Conservation (phyloP, 35 echinoderm and acorn worm species). For the Ptychodera flava region DNA sequence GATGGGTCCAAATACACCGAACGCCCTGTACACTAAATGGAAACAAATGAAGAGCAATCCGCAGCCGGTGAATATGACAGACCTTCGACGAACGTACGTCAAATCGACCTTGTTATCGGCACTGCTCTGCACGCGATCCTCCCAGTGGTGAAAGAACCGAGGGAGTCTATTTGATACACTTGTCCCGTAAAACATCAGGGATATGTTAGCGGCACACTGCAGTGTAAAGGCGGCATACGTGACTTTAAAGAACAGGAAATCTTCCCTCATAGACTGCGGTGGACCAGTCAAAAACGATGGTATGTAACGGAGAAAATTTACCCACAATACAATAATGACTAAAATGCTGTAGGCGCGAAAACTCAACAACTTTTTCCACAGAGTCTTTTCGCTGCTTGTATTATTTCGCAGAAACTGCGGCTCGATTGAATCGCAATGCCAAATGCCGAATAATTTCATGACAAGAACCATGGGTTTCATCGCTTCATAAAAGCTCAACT, state of each 20-base stretch:
- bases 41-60: constrained; percentile 21
- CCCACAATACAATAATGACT: constrained; percentile 52
- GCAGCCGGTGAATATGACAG: constrained; percentile 14
- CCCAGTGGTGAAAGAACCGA: constrained; percentile 51
- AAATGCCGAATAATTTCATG: constrained; percentile 59
- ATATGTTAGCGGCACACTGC: constrained; percentile 64
- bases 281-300: constrained; percentile 59
- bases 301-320: constrained; percentile 58
- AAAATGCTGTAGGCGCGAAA: constrained; percentile 33
- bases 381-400: neutral
- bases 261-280: neutral
- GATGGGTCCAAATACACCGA: constrained; percentile 35
- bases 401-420: constrained; percentile 15
- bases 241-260: constrained; percentile 47
- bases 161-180: constrained; percentile 18
- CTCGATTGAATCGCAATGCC: constrained; percentile 51
- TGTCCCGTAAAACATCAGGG: constrained; percentile 36
- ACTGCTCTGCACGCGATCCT: constrained; percentile 37
- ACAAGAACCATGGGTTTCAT: constrained; percentile 47
- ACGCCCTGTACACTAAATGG: constrained; percentile 44
- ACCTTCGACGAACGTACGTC: constrained; percentile 23
- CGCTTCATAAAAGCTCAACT: constrained; percentile 46
- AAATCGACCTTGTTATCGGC: constrained; percentile 17
- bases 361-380: constrained; percentile 32
- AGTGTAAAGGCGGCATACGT: constrained; percentile 49